Evolutionary conservation across 2,888 invertebrate genomes (phyloP).

Genomic region (Cremastobaeus sp.): DNA sequence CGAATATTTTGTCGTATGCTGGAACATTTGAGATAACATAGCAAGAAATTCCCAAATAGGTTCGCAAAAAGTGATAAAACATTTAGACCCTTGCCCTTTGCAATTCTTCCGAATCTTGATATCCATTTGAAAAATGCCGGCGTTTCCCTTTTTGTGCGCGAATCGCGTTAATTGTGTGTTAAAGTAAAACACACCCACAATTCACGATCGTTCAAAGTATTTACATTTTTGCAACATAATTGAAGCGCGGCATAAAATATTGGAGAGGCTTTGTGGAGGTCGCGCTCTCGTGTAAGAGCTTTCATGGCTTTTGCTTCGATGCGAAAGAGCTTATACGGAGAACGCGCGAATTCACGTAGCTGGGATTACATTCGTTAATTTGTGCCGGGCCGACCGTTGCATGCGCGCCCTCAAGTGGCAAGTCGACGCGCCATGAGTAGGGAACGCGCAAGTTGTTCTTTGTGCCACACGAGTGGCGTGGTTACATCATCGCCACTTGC

Average conservation of each 20-base stretch:
- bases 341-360: slow-evolving; percentile 51
- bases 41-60: too few species aligned
- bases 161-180: slow-evolving; percentile 32
- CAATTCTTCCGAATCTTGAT: too few species aligned
- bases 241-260: slow-evolving; percentile 50
- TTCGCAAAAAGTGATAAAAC: too few species aligned
- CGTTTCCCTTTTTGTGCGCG: slow-evolving; percentile 3
- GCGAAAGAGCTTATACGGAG: slow-evolving; percentile 45
- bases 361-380: slow-evolving; percentile 57
- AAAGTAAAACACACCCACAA: slow-evolving; percentile 15
- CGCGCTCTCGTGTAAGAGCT: slow-evolving; percentile 40
- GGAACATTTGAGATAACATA: too few species aligned
- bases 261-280: slow-evolving; percentile 47
- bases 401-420: slow-evolving; percentile 9
- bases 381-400: slow-evolving; percentile 34
- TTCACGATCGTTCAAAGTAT: slow-evolving; percentile 38
- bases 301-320: slow-evolving; percentile 33
- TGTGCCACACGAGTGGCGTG: slow-evolving; percentile 50
- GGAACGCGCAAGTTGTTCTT: slow-evolving; percentile 42
- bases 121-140: too few species aligned
- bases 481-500: slow-evolving; percentile 23
- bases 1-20: too few species aligned
- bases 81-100: too few species aligned
- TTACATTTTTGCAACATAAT: slow-evolving; percentile 41
- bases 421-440: slow-evolving; percentile 27